A percentile compares a stretch with the other conserved stretches of the same genome.
phyloP scores from a whole-genome alignment of 2,797 vertebrate genomes.

The Lepidocolaptes lacrymiger region DNA sequence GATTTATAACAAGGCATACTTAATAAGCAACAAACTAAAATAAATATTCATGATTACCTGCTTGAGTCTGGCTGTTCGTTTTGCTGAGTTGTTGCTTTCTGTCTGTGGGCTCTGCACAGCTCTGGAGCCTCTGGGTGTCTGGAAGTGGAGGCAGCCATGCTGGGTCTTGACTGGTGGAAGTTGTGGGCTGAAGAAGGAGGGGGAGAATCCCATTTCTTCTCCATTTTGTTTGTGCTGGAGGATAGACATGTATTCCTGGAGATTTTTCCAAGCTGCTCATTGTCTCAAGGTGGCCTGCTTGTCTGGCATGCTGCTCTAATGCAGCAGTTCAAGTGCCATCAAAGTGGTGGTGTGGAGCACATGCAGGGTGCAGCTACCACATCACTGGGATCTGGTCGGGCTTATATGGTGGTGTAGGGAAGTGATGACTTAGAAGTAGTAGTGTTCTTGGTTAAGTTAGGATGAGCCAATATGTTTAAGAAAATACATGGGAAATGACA shows the following conservation, averaged over 20 bases:
- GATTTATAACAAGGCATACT: conserved; percentile 57
- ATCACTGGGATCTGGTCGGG: neutral
- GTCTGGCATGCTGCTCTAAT: neutral
- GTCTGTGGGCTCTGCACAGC: neutral
- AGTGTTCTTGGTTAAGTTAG: neutral
- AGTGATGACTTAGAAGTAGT: neutral
- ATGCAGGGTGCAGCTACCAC: rapidly evolving
- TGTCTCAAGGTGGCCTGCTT: neutral
- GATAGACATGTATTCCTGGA: neutral
- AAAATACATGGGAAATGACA: neutral
- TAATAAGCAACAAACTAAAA: conserved; percentile 46
- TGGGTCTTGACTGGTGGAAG: neutral
- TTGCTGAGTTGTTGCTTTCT: conserved; percentile 3
- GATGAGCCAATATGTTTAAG: neutral
- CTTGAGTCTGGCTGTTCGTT: neutral
- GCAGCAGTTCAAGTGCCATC: neutral
- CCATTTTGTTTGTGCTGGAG: neutral
- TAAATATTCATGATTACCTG: conserved; percentile 55
- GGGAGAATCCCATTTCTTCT: neutral
- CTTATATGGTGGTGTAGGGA: neutral
- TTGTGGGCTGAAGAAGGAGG: neutral
- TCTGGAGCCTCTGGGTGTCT: neutral
- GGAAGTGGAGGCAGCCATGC: neutral
- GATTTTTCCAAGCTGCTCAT: neutral
- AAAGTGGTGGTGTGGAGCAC: neutral